Percentiles rank a stretch among this genome's conserved stretches.
Conservation (phyloP, 2,113 vertebrate genomes). For the Toxotes chatareus region DNA sequence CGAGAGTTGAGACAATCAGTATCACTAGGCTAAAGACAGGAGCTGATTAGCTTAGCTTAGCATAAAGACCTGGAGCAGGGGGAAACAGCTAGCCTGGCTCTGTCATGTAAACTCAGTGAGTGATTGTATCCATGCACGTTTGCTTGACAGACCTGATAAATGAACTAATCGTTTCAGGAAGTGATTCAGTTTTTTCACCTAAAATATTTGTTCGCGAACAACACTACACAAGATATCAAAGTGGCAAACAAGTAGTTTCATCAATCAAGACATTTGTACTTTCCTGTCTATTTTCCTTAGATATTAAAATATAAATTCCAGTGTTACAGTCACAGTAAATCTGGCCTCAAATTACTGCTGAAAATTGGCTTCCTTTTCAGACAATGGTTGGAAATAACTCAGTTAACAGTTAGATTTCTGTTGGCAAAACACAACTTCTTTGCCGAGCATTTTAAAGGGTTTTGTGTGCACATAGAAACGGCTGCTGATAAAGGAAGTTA, state of each 20-base stretch:
- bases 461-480: neutral
- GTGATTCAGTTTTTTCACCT: no score
- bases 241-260: neutral
- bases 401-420: slow-evolving; percentile 4
- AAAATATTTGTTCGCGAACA: no score
- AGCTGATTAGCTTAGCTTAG: no score
- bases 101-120: no score
- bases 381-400: neutral
- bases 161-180: no score
- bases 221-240: no score
- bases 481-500: slow-evolving; percentile 2
- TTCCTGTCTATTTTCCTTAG: neutral
- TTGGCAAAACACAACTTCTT: slow-evolving; percentile 8
- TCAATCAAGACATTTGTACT: neutral
- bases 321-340: neutral
- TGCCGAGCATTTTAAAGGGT: neutral
- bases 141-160: no score
- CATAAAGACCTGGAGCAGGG: no score
- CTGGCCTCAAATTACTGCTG: neutral
- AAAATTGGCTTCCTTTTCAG: slow-evolving; percentile 5
- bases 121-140: no score
- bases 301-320: neutral
- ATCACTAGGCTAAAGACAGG: no score
- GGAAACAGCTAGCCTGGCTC: neutral
- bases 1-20: no score